phyloP scores from a whole-genome alignment of 2,888 invertebrate species.

The Amorpha juglandis region DNA sequence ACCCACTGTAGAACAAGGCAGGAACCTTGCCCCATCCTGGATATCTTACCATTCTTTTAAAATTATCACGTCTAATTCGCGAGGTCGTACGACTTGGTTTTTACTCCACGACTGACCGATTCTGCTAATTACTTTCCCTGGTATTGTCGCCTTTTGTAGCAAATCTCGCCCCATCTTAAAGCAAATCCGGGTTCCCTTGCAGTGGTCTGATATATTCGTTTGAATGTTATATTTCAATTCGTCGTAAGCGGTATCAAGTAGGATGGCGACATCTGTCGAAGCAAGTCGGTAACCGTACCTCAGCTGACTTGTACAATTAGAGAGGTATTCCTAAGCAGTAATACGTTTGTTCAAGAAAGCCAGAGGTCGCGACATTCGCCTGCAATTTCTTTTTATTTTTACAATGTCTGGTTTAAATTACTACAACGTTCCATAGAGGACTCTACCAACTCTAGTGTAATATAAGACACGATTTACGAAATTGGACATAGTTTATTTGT shows the following conservation, averaged over 20 bases:
- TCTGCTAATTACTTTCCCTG: too few species aligned
- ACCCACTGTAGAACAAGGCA: too few species aligned
- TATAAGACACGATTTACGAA: background rate
- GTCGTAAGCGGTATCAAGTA: background rate
- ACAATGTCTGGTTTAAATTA: background rate
- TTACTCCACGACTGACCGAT: too few species aligned
- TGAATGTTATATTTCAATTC: background rate
- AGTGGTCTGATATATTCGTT: background rate
- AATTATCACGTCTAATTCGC: too few species aligned
- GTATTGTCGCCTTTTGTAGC: too few species aligned
- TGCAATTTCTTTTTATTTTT: background rate
- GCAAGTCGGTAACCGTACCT: background rate
- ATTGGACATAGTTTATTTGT: background rate
- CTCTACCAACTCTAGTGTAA: background rate
- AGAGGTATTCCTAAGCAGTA: conserved; percentile 5
- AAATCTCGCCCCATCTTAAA: too few species aligned
- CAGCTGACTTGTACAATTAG: conserved; percentile 13
- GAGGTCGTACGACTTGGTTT: too few species aligned
- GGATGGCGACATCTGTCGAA: conserved; percentile 5
- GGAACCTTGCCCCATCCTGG: too few species aligned
- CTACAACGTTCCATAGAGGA: background rate
- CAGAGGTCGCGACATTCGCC: conserved; percentile 14
- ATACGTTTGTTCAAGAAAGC: conserved; percentile 2
- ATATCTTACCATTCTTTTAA: too few species aligned
- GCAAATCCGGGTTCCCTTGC: too few species aligned